phyloP scores from a whole-genome alignment of 2,888 invertebrate species.

The Rhaphigaster nebulosa region DNA sequence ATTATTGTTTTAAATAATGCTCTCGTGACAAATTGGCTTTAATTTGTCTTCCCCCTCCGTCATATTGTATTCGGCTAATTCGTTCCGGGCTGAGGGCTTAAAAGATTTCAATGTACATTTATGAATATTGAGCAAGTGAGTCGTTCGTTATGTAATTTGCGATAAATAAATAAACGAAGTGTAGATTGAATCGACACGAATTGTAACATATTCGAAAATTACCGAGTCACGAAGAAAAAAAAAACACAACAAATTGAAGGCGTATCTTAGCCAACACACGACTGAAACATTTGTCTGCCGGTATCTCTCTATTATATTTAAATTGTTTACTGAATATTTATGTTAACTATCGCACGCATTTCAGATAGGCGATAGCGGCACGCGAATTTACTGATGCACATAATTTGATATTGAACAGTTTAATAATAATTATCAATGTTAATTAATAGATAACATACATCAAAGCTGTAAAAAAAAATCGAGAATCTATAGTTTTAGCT shows the following conservation, averaged over 20 bases:
- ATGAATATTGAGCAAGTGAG: slow-evolving; percentile 18
- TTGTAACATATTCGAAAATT: not conserved
- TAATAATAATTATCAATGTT: no score
- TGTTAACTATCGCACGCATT: not conserved
- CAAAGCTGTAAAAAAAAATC: no score
- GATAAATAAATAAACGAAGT: slow-evolving; percentile 21
- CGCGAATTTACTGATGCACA: not conserved
- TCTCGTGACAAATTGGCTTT: slow-evolving; percentile 31
- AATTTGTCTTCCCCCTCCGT: slow-evolving; percentile 40
- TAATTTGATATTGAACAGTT: not conserved
- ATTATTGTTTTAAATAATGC: slow-evolving; percentile 50
- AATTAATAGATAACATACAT: no score
- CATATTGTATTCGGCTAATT: slow-evolving; percentile 30
- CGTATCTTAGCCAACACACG: not conserved
- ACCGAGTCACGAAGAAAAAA: not conserved
- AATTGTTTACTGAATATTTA: not conserved
- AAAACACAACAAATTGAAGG: not conserved
- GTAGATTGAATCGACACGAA: not conserved
- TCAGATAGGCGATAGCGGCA: not conserved
- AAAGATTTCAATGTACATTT: slow-evolving; percentile 35
- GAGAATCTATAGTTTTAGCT: no score
- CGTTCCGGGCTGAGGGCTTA: not conserved
- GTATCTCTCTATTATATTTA: slow-evolving; percentile 37
- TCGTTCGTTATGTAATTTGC: slow-evolving; percentile 20
- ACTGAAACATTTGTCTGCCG: not conserved